A percentile compares a stretch with the other conserved stretches of the same genome.
These are phyloP conservation scores for Lepilemur ruficaudatus DNA, from an alignment of 2,797 vertebrate species.

Conservation along the genomic window DNA sequence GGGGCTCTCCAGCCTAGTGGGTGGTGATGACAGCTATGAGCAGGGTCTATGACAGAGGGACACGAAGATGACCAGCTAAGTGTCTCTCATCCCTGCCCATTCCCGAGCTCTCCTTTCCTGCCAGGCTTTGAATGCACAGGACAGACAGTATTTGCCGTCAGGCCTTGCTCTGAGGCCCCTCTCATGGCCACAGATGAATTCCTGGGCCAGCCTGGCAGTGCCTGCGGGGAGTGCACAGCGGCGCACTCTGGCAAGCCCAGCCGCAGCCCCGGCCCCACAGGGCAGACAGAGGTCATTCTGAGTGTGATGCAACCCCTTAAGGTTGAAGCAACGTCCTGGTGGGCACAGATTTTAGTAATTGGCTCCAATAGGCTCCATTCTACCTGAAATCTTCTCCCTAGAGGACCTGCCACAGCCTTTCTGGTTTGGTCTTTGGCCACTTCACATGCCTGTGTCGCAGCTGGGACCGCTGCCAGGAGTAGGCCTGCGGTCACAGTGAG, in stretches of 20 bases:
- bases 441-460: background rate
- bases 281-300: background rate
- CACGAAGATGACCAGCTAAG: background rate
- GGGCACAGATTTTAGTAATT: background rate
- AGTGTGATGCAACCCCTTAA: background rate
- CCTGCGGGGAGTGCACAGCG: background rate
- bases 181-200: background rate
- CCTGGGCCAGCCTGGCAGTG: background rate
- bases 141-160: background rate
- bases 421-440: background rate
- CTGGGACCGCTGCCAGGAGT: accelerated
- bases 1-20: background rate
- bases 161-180: accelerated
- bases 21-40: background rate
- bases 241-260: background rate
- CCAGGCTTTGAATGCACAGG: background rate
- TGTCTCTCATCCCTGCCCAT: background rate
- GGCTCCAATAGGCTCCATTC: background rate
- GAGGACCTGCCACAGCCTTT: background rate
- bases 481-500: no score
- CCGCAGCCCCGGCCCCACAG: background rate
- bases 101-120: background rate
- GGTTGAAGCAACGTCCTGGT: background rate
- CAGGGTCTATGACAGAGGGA: background rate
- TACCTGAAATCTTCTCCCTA: background rate